Evolutionary conservation across 2,113 vertebrate genomes (phyloP).

Genomic region (Cyanoliseus patagonus): DNA sequence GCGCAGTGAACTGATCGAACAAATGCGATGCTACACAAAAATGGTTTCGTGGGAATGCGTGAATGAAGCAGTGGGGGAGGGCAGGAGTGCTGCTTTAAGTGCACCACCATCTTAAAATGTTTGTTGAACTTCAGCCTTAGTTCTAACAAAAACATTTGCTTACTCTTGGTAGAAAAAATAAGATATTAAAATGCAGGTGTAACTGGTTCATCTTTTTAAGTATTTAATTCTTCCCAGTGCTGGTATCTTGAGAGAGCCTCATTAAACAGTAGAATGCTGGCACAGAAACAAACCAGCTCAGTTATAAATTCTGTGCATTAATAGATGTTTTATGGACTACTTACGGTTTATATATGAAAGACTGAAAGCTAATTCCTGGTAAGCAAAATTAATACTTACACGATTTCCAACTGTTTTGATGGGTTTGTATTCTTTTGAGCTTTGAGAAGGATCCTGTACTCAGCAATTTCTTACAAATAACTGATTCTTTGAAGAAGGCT

Average conservation of each 20-base stretch:
- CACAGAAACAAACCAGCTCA: neutral
- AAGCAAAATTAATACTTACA: neutral
- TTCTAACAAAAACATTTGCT: neutral
- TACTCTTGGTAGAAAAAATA: neutral
- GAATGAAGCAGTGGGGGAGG: neutral
- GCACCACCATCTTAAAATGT: neutral
- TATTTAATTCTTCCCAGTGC: neutral
- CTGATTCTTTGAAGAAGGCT: neutral
- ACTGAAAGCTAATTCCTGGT: neutral
- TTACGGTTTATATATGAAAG: neutral
- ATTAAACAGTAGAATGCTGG: neutral
- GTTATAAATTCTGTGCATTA: neutral
- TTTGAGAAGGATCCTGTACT: neutral
- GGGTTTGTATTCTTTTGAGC: neutral
- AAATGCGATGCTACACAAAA: slow-evolving; percentile 1
- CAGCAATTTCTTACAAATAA: neutral
- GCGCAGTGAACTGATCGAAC: slow-evolving; percentile 39
- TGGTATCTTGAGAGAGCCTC: neutral
- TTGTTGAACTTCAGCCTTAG: neutral
- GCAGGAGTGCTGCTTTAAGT: neutral
- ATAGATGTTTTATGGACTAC: neutral
- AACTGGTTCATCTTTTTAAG: neutral
- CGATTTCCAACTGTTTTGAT: neutral
- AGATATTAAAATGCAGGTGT: neutral
- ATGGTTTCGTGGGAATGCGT: neutral